Evolutionary conservation across 2,797 vertebrate genomes (phyloP).

Genomic region (Sebastes baramenuke): DNA sequence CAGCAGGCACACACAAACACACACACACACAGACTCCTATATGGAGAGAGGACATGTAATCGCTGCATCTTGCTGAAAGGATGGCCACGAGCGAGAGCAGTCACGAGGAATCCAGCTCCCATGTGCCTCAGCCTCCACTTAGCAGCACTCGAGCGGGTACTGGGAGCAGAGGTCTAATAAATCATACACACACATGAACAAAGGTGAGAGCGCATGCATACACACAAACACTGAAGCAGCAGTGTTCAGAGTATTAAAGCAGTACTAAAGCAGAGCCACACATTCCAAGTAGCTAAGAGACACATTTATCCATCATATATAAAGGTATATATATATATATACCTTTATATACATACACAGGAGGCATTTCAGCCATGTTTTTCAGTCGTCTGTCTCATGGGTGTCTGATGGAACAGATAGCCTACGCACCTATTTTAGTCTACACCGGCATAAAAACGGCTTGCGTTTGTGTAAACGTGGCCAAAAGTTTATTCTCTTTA

Average conservation of each 20-base stretch:
- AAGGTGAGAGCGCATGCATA: not conserved
- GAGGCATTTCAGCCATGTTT: too few species aligned
- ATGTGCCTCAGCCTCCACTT: conserved; percentile 8
- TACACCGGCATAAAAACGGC: too few species aligned
- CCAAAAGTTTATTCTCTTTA: too few species aligned
- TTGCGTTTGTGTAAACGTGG: too few species aligned
- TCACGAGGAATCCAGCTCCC: conserved; percentile 31
- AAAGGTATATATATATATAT: too few species aligned
- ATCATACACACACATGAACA: not conserved
- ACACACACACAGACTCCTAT: not conserved
- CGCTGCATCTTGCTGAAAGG: not conserved
- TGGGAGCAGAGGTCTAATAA: not conserved
- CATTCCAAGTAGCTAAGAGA: not conserved
- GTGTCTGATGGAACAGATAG: too few species aligned
- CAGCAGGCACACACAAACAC: not conserved
- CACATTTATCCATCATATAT: not conserved
- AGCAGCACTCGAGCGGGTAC: not conserved
- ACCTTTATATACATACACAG: too few species aligned
- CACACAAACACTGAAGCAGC: not conserved
- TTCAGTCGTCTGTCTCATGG: too few species aligned
- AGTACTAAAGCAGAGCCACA: not conserved
- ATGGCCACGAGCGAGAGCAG: conserved; percentile 19
- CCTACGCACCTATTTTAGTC: too few species aligned
- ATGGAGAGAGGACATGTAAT: conserved; percentile 5
- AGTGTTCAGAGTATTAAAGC: not conserved